Conservation (phyloP, 23 tunicate species). For the Ciona savignyi region DNA sequence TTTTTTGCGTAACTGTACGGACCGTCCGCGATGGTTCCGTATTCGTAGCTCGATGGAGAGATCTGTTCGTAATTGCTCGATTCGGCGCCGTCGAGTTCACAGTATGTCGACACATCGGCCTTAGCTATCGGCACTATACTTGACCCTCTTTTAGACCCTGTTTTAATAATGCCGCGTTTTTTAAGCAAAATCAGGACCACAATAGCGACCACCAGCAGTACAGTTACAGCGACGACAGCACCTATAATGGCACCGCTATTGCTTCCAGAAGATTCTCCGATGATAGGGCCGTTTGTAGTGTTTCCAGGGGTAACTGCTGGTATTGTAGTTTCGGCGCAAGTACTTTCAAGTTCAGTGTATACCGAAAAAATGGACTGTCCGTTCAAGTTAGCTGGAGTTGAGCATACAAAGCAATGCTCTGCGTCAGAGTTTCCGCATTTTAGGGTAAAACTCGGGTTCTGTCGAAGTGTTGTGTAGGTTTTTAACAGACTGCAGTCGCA, state of each 20-base stretch:
- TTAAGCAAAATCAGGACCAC: background rate
- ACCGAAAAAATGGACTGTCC: background rate
- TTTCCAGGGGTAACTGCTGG: background rate
- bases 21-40: background rate
- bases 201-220: background rate
- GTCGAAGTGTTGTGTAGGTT: background rate
- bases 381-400: background rate
- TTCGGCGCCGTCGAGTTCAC: background rate
- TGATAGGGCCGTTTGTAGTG: background rate
- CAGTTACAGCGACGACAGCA: background rate
- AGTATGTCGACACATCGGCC: background rate
- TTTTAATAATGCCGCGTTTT: background rate
- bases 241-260: constrained; percentile 5
- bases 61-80: background rate
- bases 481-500: constrained; percentile 10
- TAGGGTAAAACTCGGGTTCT: background rate
- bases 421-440: background rate
- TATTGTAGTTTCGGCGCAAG: background rate
- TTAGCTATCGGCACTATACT: background rate
- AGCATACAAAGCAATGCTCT: background rate
- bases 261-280: background rate
- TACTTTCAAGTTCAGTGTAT: background rate
- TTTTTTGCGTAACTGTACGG: background rate
- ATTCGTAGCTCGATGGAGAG: background rate
- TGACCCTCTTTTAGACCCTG: background rate